Base-by-base conservation (phyloP, 2,888 invertebrate genomes). In the Aleiodes alternator region DNA sequence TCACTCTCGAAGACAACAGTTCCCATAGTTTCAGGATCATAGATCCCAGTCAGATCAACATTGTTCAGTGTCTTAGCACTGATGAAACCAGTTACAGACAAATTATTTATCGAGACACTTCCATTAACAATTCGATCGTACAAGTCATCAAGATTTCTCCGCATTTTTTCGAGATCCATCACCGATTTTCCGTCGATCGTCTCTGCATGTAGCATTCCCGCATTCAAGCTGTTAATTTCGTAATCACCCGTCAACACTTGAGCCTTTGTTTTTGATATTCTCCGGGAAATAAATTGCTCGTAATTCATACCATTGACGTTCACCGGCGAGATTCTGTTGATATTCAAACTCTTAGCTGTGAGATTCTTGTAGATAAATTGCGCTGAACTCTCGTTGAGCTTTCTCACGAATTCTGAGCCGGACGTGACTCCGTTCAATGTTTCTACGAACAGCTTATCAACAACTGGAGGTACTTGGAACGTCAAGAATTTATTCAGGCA, bases 361-460 rank as follows among this genome's bases (percentile, higher is more conserved):
- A 93, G 81, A 75, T 90, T 88, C 56, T 91, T 87, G 48, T 93
- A 91, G 61, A 84, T 85, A 0, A 92, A 87, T 69, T 90, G 85
- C 0, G 90, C 90, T 3, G 89, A 85, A 1, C 92, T 80, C 8
- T 83, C 79, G 7, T 86, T 83, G 0, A 91, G 73, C 59, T 88
- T 82, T 0, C 57, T 14, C 0, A 23, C 48, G 57, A 87, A 86
- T 3, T 80, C 69, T 0, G 57, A 53, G 0, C 72, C 59, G 4
- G 81, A 72, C 4, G 84, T 74, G n/a, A 80, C 72, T 6, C 71
- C 72, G 59, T 84, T 84, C 3, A 87, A 11, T 7, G 34, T 78
- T 1, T 74, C 61, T 14, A 82, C 82, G 7, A 74, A 76, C 7
- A 87, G 55, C 5, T 82, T 68, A 6, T 84, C 85, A 0, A 86